Conservation (phyloP, 2,888 invertebrate genomes). For the Glyphotaelius pellucidus region DNA sequence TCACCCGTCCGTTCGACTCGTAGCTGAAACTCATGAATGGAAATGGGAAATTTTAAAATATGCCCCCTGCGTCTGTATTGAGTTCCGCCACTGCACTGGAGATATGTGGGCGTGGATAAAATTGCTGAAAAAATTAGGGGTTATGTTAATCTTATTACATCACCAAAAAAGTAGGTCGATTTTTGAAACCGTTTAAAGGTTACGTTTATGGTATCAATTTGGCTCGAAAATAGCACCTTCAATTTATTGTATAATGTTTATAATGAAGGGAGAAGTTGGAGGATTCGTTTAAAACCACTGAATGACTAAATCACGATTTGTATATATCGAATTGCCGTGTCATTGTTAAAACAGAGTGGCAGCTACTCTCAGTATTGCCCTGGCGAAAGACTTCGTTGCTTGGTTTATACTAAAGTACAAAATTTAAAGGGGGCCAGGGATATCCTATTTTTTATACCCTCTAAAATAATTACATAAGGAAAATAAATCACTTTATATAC, state of each 20-base stretch:
- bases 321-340: no score
- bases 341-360: no score
- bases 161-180: neutral
- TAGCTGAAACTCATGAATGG: conserved; percentile 48
- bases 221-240: neutral
- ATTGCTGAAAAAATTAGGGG: neutral
- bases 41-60: conserved; percentile 54
- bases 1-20: neutral
- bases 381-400: neutral
- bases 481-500: no score
- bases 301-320: neutral
- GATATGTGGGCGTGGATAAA: neutral
- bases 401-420: no score
- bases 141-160: neutral
- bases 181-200: neutral
- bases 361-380: neutral
- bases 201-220: neutral
- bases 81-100: neutral
- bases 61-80: conserved; percentile 29
- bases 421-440: no score
- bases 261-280: neutral
- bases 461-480: no score
- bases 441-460: no score
- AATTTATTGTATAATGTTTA: neutral
- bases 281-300: neutral